Conservation (phyloP, 1,140 invertebrate species). For the Elymnias hypermnestra region DNA sequence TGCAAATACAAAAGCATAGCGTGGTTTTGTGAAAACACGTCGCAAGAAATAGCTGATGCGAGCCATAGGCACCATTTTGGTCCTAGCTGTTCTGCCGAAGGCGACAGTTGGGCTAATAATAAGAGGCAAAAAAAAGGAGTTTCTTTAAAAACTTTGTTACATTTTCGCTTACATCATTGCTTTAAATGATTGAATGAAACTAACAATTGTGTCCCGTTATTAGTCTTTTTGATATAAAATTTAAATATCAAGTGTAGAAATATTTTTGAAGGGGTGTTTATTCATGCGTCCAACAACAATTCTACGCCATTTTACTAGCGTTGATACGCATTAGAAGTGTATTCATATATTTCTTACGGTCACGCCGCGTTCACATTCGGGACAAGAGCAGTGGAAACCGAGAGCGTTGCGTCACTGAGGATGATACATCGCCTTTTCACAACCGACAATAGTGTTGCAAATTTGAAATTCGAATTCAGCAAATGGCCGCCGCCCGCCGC, state of each 20-base stretch:
- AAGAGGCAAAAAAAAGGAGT: not conserved
- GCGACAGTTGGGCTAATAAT: no score
- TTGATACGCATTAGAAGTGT: constrained; percentile 38
- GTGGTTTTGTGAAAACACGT: no score
- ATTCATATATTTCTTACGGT: constrained; percentile 64
- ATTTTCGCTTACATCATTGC: not conserved
- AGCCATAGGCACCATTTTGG: no score
- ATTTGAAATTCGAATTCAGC: constrained; percentile 30
- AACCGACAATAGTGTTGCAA: constrained; percentile 47
- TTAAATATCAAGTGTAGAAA: not conserved
- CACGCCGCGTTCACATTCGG: constrained; percentile 62
- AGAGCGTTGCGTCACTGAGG: constrained; percentile 61
- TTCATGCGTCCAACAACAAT: constrained; percentile 11
- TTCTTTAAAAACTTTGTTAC: not conserved
- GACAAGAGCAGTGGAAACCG: constrained; percentile 71
- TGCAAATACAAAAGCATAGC: no score
- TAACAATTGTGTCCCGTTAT: not conserved
- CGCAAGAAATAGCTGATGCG: no score
- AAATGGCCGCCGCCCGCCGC: constrained; percentile 20
- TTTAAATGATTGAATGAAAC: not conserved
- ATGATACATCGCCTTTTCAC: constrained; percentile 57
- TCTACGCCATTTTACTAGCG: constrained; percentile 14
- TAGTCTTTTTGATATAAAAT: not conserved
- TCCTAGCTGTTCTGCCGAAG: no score
- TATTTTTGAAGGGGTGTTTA: constrained; percentile 15